A percentile compares a stretch with the other conserved stretches of the same genome.
phyloP scores from a whole-genome alignment of 2,888 invertebrate genomes.

The Blera fallax region DNA sequence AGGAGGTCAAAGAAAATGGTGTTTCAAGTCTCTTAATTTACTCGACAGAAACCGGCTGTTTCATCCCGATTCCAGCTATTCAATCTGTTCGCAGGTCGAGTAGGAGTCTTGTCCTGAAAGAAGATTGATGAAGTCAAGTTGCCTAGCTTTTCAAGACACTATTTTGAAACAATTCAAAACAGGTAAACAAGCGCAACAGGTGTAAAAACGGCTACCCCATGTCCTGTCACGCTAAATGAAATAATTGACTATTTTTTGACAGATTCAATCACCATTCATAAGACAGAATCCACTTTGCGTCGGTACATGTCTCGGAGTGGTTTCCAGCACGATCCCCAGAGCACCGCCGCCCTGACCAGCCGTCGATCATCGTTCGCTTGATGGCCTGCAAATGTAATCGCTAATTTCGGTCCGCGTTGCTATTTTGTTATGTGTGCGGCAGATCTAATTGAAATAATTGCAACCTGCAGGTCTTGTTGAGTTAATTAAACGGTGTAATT shows the following conservation, averaged over 20 bases:
- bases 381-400: constrained; percentile 64
- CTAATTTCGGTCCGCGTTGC: constrained; percentile 44
- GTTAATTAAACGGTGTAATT: constrained; percentile 82
- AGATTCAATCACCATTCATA: neutral
- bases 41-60: too few species aligned
- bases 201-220: neutral
- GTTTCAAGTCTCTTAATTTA: too few species aligned
- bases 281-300: neutral
- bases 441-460: constrained; percentile 81
- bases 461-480: constrained; percentile 77
- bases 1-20: too few species aligned
- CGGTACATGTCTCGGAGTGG: constrained; percentile 14
- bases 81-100: too few species aligned
- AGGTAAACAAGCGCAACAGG: neutral
- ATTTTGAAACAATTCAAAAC: neutral
- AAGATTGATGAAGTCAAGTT: too few species aligned
- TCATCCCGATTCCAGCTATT: too few species aligned
- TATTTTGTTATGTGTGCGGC: constrained; percentile 17
- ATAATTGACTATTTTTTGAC: neutral
- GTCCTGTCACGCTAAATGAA: neutral
- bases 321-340: constrained; percentile 2
- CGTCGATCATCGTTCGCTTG: constrained; percentile 42
- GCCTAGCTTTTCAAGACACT: neutral
- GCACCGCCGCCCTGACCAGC: neutral
- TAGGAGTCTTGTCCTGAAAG: too few species aligned